Base-by-base conservation (phyloP, 2,113 vertebrate genomes). In the Malurus elegans region DNA sequence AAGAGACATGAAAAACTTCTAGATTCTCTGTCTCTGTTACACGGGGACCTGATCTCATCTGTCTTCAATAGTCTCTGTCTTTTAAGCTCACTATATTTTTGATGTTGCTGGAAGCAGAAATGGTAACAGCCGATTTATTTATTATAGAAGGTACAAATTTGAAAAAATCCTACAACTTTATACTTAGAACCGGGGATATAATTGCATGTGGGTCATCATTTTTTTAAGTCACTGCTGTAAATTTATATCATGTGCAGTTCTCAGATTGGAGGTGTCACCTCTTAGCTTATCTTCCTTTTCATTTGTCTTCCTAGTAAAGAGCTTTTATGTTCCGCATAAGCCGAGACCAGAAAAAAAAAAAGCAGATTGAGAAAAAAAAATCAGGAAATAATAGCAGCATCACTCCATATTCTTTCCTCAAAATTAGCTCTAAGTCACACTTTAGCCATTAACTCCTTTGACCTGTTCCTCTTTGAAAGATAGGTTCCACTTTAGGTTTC, bases 361-460 rank as follows among this genome's bases (percentile, higher is more conserved):
- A 73, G 5, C 9, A 87, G 40, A 85, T 72, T n/a, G 42, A 83
- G 56, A 71, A 73, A 89, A 76, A 92, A 85, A 75, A 89, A 56
- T 23, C 48, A 69, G 21, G 51, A 81, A 88, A 79, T 79, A 81
- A 88, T 85, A 88, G 78, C 58, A 91, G 65, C 80, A 85, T 71
- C 44, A 53, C 38, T 81, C 51, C 29, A 47, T 82, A 81, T 84
- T 91, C 65, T 86, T 89, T 84, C 54, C 79, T 93, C 11, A 5
- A 80, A 95, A 96, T 95, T 93, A 96, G 74, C 96, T 95, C 62
- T 70, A 86, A 93, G 95, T 93, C 92, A 96, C 74, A 95, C 65
- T 91, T 96, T 92, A 97, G 92, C 95, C 94, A 96, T 96, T 97
- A 97, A 96, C 94, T 96, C 83, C 51, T 95, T 81, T 97, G 96